A percentile compares a stretch with the other conserved stretches of the same genome.
These are phyloP conservation scores for Cacoxenus indagator DNA, from an alignment of 2,888 invertebrate genomes.

Conservation along the genomic window DNA sequence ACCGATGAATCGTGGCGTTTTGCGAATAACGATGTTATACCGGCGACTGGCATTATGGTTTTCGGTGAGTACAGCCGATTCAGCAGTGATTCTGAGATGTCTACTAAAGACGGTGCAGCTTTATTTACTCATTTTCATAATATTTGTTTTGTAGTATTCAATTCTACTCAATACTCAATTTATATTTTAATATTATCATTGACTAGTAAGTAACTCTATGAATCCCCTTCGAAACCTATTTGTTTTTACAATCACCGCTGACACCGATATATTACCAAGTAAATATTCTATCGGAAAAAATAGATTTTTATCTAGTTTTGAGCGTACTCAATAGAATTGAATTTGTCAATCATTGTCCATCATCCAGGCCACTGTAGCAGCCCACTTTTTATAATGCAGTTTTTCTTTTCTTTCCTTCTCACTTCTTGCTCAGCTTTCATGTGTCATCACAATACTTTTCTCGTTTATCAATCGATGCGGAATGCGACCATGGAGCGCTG, in stretches of 20 bases:
- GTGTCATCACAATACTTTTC: conserved; percentile 91
- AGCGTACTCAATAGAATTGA: too few relatives aligned
- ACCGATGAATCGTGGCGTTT: conserved; percentile 80
- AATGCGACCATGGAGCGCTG: conserved; percentile 82
- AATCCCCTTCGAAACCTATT: too few relatives aligned
- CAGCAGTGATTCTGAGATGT: background rate
- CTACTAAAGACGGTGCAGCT: background rate
- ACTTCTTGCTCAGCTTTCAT: conserved; percentile 78
- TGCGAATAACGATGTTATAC: conserved; percentile 80
- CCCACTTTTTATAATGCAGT: background rate
- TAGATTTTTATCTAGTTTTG: too few relatives aligned
- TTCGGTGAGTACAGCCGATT: conserved; percentile 75
- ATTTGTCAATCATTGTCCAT: too few relatives aligned
- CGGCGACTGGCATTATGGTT: conserved; percentile 87
- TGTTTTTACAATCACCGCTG: too few relatives aligned
- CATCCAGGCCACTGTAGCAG: too few relatives aligned
- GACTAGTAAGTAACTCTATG: too few relatives aligned
- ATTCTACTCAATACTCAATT: too few relatives aligned
- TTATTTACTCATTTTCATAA: background rate
- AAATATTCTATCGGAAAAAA: too few relatives aligned
- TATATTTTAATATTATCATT: too few relatives aligned
- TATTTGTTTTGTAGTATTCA: too few relatives aligned
- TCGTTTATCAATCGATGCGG: conserved; percentile 85
- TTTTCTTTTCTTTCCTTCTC: conserved; percentile 9
- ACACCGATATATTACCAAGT: too few relatives aligned